Conservation (phyloP, 2,888 invertebrate genomes). For the Nomada lathburiana region DNA sequence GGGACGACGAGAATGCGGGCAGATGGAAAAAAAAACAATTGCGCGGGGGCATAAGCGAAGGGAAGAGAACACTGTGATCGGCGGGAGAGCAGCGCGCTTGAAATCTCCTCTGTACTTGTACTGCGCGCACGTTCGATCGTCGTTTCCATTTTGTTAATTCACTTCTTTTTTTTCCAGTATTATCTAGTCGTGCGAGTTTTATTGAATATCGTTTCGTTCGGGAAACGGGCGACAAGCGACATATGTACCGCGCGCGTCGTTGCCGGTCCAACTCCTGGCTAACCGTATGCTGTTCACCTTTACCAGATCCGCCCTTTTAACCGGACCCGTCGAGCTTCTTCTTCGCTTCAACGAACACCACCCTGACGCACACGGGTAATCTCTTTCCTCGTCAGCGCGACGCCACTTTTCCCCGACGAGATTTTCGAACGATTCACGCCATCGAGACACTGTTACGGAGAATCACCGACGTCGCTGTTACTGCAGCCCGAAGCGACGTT, state of each 20-base stretch:
- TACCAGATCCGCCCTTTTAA: not conserved
- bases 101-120: slow-evolving; percentile 40
- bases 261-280: not conserved
- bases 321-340: not conserved
- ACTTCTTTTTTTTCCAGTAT: slow-evolving; percentile 81
- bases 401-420: not conserved
- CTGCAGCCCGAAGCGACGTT: slow-evolving; percentile 28
- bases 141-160: slow-evolving; percentile 78
- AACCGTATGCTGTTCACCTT: not conserved
- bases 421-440: slow-evolving; percentile 41
- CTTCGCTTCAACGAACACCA: not conserved
- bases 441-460: slow-evolving; percentile 5
- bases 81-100: slow-evolving; percentile 21
- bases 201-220: slow-evolving; percentile 58
- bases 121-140: slow-evolving; percentile 65
- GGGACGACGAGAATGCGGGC: slow-evolving; percentile 55
- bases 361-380: slow-evolving; percentile 7
- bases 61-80: slow-evolving; percentile 11
- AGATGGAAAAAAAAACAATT: slow-evolving; percentile 56
- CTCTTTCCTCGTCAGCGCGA: slow-evolving; percentile 35
- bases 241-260: slow-evolving; percentile 14
- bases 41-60: slow-evolving; percentile 43
- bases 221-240: slow-evolving; percentile 17
- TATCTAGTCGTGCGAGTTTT: slow-evolving; percentile 82
- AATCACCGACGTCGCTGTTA: not conserved